These are phyloP conservation scores for Alcedo quadribrachys DNA, from an alignment of 2,797 vertebrate genomes.

Conservation along the genomic window DNA sequence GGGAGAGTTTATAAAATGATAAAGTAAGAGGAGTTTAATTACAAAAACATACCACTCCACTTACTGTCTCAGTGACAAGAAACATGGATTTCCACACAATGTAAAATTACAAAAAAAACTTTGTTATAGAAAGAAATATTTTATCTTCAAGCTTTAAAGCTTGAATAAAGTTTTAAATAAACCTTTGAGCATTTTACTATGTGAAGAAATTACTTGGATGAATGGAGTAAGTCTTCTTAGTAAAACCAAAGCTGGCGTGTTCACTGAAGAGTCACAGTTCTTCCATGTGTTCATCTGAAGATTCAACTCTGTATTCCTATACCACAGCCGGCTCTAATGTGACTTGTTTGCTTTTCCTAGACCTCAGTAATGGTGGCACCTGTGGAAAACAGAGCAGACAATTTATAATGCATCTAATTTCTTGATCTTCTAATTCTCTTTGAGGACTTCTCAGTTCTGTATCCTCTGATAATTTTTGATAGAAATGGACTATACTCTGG, in stretches of 20 bases:
- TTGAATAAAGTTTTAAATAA: background rate
- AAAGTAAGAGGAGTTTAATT: background rate
- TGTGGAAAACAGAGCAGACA: constrained; percentile 70
- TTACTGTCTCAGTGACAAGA: background rate
- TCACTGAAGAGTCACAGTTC: background rate
- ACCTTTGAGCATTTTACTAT: background rate
- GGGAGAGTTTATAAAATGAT: background rate
- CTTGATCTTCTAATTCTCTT: constrained; percentile 62
- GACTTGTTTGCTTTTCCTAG: constrained; percentile 70
- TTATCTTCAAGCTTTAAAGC: background rate
- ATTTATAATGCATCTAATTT: constrained; percentile 63
- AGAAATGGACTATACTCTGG: constrained; percentile 66
- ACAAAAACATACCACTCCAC: background rate
- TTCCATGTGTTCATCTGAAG: constrained; percentile 12
- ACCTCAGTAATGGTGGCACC: constrained; percentile 68
- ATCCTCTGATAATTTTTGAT: constrained; percentile 64
- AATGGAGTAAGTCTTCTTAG: background rate
- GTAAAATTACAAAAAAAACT: background rate
- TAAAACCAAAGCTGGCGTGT: background rate
- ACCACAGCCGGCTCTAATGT: constrained; percentile 50
- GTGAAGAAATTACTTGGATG: background rate
- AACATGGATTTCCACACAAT: background rate
- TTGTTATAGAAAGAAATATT: background rate
- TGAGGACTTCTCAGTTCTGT: constrained; percentile 71
- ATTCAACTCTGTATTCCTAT: constrained; percentile 13